Evolutionary conservation across 2,888 invertebrate species (phyloP).

Genomic region (Meloe dianella): DNA sequence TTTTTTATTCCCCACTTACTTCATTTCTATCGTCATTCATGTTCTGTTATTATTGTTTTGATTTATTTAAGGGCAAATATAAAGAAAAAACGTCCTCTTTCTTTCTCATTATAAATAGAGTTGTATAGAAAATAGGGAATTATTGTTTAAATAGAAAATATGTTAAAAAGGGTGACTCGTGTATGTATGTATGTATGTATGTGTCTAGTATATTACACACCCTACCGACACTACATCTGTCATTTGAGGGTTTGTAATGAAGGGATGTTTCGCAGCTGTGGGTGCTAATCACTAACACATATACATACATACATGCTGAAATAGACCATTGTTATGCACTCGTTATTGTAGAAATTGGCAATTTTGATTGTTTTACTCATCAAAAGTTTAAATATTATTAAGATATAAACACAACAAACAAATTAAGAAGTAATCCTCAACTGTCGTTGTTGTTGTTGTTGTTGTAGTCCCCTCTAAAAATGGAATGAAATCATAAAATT

Average conservation of each 20-base stretch:
- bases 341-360: neutral
- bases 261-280: slow-evolving; percentile 46
- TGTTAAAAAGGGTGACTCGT: slow-evolving; percentile 19
- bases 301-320: neutral
- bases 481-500: slow-evolving; percentile 15
- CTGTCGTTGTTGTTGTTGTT: too few species aligned
- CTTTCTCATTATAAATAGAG: neutral
- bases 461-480: neutral
- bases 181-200: slow-evolving; percentile 24
- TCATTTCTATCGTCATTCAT: too few species aligned
- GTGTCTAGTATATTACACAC: too few species aligned
- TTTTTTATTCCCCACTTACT: too few species aligned
- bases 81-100: neutral
- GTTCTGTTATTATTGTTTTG: neutral
- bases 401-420: too few species aligned
- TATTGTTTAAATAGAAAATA: neutral
- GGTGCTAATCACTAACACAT: slow-evolving; percentile 43
- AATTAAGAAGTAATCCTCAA: slow-evolving; percentile 12
- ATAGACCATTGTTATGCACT: neutral
- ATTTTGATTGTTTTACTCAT: neutral
- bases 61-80: neutral
- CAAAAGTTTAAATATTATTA: too few species aligned
- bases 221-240: slow-evolving; percentile 40
- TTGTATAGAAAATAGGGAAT: neutral
- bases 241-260: slow-evolving; percentile 37